A percentile compares a stretch with the other conserved stretches of the same genome.
Conservation (phyloP, 2,113 vertebrate genomes). For the Aleadryas rufinucha region DNA sequence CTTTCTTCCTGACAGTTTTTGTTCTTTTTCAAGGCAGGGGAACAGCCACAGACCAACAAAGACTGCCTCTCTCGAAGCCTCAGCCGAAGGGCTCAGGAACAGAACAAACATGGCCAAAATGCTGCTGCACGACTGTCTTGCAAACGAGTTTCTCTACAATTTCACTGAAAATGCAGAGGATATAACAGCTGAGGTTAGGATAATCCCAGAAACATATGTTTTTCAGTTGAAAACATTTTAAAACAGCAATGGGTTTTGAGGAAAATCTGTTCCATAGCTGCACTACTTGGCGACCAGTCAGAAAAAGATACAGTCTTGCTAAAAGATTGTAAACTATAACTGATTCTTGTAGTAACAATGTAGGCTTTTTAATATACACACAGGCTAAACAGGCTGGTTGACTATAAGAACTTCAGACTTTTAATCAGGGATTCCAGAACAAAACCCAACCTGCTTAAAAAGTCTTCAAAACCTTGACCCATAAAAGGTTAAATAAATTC, state of each 20-base stretch:
- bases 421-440: background rate
- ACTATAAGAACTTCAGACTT: background rate
- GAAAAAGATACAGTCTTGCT: background rate
- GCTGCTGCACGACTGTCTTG: background rate
- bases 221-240: background rate
- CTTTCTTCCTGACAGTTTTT: constrained; percentile 44
- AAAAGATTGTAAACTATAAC: background rate
- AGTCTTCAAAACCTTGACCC: background rate
- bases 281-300: background rate
- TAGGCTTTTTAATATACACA: background rate
- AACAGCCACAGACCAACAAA: background rate
- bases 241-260: background rate
- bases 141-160: background rate
- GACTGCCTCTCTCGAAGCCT: background rate
- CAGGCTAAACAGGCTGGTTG: background rate
- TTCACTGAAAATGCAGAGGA: background rate
- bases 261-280: background rate
- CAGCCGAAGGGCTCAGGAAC: background rate
- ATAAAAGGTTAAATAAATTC: background rate
- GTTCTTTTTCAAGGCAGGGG: constrained; percentile 23
- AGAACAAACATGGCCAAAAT: background rate
- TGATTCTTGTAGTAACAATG: background rate
- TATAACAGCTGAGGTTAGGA: background rate
- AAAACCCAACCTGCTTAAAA: background rate
- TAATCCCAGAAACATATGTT: background rate